Conservation (phyloP, 2,797 vertebrate genomes). For the Myotis findleyi region DNA sequence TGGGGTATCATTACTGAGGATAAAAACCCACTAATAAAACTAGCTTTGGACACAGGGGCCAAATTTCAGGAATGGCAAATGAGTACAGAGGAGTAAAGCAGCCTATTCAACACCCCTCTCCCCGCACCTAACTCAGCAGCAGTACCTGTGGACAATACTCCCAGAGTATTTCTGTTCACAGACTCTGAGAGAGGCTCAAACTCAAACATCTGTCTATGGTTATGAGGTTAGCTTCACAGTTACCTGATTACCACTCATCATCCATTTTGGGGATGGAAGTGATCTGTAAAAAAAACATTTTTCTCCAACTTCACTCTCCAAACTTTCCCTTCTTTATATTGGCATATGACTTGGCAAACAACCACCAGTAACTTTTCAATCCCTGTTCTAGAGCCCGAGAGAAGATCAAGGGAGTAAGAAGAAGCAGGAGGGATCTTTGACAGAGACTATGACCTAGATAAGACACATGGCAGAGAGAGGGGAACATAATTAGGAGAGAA, state of each 20-base stretch:
- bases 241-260: background rate
- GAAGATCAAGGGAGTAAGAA: background rate
- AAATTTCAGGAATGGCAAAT: background rate
- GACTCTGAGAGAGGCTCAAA: background rate
- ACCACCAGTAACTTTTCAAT: background rate
- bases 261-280: background rate
- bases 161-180: background rate
- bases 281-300: background rate
- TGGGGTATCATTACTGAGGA: background rate
- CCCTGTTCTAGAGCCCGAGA: background rate
- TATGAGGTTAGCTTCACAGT: background rate
- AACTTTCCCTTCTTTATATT: background rate
- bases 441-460: background rate
- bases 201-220: background rate
- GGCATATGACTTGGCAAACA: background rate
- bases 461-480: background rate
- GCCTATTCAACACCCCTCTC: background rate
- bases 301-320: background rate
- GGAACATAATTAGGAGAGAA: background rate
- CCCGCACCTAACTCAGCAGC: background rate
- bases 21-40: background rate
- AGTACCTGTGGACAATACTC: background rate
- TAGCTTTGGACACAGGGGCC: background rate
- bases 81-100: background rate
- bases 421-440: background rate